Conservation (phyloP, 2,797 vertebrate species). For the Spinibarbus caldwelli region DNA sequence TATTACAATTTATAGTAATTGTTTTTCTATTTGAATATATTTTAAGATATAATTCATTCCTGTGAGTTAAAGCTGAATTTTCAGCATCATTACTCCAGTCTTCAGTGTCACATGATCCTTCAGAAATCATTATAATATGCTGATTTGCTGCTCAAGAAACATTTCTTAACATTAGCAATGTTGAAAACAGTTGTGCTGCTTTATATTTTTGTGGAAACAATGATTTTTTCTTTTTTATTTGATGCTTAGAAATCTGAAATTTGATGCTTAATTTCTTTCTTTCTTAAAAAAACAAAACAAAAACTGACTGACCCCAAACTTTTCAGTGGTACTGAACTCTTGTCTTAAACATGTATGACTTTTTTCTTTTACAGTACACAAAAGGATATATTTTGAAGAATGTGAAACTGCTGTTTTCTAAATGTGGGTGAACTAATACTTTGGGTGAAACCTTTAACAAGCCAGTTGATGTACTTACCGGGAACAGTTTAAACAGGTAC, state of each 20-base stretch:
- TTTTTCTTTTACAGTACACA: neutral
- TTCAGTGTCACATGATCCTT: neutral
- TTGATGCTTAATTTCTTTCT: neutral
- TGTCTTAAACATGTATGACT: neutral
- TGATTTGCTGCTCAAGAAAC: neutral
- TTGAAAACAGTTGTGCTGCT: neutral
- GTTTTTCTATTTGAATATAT: neutral
- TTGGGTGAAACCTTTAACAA: neutral
- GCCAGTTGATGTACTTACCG: constrained; percentile 78
- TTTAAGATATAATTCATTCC: neutral
- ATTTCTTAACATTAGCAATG: neutral
- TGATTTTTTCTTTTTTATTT: neutral
- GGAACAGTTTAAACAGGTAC: constrained; percentile 85
- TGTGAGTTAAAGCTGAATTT: neutral
- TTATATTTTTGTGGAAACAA: neutral
- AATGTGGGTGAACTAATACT: neutral
- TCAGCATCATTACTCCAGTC: neutral
- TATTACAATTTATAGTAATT: neutral
- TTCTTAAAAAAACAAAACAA: neutral
- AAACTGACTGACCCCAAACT: neutral
- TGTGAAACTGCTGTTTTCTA: neutral
- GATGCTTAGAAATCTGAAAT: no score
- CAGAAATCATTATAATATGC: neutral
- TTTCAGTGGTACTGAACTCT: neutral
- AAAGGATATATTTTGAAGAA: neutral